These are phyloP conservation scores for Drosophila subobscura DNA, from an alignment of 1,140 invertebrate genomes.

Conservation along the genomic window DNA sequence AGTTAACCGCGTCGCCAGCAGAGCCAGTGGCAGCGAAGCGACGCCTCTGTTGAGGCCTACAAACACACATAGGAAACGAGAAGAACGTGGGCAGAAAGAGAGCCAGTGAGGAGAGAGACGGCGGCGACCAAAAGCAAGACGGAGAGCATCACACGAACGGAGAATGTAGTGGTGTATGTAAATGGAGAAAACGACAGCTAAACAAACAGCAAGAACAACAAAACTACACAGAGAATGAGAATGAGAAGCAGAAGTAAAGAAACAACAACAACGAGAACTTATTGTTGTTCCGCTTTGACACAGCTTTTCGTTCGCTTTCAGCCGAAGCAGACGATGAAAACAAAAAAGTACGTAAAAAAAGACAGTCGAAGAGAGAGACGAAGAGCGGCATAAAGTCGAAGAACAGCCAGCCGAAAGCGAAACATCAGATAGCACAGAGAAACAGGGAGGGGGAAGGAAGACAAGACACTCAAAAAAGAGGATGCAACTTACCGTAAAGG, in stretches of 20 bases:
- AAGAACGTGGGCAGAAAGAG: slow-evolving; percentile 29
- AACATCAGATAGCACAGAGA: too few relatives aligned
- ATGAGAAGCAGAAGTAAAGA: slow-evolving; percentile 6
- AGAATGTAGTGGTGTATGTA: slow-evolving; percentile 31
- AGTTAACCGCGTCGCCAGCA: slow-evolving; percentile 48
- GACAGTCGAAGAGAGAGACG: slow-evolving; percentile 19
- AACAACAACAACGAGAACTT: slow-evolving; percentile 37
- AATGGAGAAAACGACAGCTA: slow-evolving; percentile 68
- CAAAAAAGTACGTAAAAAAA: slow-evolving; percentile 73
- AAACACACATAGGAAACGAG: slow-evolving; percentile 51
- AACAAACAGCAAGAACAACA: slow-evolving; percentile 56
- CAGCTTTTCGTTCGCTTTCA: slow-evolving; percentile 39
- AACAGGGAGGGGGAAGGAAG: not conserved
- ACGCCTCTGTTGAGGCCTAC: slow-evolving; percentile 66
- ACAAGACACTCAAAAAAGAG: too few relatives aligned
- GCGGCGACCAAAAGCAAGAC: slow-evolving; percentile 22
- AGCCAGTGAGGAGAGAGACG: slow-evolving; percentile 23
- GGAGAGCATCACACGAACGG: slow-evolving; percentile 12
- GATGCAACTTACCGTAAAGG: slow-evolving; percentile 37
- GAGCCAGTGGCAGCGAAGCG: slow-evolving; percentile 14
- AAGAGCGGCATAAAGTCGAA: not conserved
- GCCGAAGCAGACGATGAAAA: slow-evolving; percentile 78
- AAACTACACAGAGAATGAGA: slow-evolving; percentile 20
- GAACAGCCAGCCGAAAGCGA: too few relatives aligned
- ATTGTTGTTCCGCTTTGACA: slow-evolving; percentile 45